Conservation (phyloP, 2,113 vertebrate species). For the Pseudopipra pipra region DNA sequence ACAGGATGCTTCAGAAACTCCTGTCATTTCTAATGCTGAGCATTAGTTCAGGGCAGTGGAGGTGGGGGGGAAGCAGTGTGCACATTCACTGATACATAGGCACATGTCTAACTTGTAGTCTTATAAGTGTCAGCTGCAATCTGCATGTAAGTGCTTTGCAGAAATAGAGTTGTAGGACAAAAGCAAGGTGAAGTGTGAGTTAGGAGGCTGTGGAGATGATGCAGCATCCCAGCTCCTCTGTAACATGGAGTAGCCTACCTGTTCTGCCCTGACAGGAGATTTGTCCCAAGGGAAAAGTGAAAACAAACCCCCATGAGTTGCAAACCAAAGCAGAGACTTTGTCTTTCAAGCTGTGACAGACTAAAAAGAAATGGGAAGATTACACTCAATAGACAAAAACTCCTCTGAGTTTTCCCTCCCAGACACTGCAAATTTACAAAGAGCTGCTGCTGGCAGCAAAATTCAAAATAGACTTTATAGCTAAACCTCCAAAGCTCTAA, state of each 20-base stretch:
- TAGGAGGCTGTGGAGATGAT: neutral
- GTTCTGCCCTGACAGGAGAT: neutral
- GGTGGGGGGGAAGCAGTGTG: neutral
- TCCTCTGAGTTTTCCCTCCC: neutral
- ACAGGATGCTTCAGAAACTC: neutral
- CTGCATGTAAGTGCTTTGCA: neutral
- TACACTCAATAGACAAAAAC: neutral
- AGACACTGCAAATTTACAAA: neutral
- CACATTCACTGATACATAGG: accelerated
- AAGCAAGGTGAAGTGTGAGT: neutral
- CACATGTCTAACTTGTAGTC: neutral
- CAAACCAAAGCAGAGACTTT: neutral
- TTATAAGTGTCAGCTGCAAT: neutral
- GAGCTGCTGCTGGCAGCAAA: neutral
- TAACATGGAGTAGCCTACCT: neutral
- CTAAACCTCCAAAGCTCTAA: neutral
- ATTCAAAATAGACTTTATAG: neutral
- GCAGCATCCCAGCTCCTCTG: neutral
- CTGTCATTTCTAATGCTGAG: accelerated
- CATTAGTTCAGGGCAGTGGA: neutral
- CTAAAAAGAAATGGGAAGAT: neutral
- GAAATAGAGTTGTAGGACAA: neutral
- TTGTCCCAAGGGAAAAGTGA: neutral
- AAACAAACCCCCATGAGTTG: neutral
- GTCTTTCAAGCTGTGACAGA: neutral